A percentile compares a stretch with the other conserved stretches of the same genome.
phyloP scores from a whole-genome alignment of 2,888 invertebrate genomes.

The Dione juno region DNA sequence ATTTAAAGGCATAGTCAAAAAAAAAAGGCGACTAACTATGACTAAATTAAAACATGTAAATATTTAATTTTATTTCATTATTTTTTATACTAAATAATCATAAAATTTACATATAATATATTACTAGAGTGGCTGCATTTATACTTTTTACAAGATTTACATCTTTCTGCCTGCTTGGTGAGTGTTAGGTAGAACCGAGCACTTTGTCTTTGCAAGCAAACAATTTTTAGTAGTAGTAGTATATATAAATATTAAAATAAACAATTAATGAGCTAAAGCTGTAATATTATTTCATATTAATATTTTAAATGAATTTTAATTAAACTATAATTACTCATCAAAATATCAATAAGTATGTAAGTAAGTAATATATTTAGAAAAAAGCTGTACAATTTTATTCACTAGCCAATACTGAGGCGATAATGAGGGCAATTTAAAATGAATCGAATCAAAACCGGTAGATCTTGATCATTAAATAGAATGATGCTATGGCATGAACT shows the following conservation, averaged over 20 bases:
- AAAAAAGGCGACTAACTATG: not conserved
- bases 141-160: not conserved
- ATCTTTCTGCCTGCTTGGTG: not conserved
- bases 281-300: too few species aligned
- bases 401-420: conserved; percentile 12
- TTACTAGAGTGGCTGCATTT: not conserved
- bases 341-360: not conserved
- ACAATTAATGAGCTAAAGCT: not conserved
- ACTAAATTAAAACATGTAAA: not conserved
- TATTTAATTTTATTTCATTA: not conserved
- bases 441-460: conserved; percentile 44
- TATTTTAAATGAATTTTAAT: not conserved
- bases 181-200: too few species aligned
- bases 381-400: conserved; percentile 18
- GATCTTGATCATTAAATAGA: conserved; percentile 48
- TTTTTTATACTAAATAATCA: not conserved
- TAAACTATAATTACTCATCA: not conserved
- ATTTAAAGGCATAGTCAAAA: conserved; percentile 8
- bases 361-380: conserved; percentile 13
- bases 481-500: conserved; percentile 50
- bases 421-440: conserved; percentile 40
- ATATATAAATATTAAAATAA: not conserved
- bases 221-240: too few species aligned
- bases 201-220: too few species aligned
- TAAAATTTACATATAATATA: not conserved